Conservation (phyloP, 2,797 vertebrate species). For the Iguana delicatissima region DNA sequence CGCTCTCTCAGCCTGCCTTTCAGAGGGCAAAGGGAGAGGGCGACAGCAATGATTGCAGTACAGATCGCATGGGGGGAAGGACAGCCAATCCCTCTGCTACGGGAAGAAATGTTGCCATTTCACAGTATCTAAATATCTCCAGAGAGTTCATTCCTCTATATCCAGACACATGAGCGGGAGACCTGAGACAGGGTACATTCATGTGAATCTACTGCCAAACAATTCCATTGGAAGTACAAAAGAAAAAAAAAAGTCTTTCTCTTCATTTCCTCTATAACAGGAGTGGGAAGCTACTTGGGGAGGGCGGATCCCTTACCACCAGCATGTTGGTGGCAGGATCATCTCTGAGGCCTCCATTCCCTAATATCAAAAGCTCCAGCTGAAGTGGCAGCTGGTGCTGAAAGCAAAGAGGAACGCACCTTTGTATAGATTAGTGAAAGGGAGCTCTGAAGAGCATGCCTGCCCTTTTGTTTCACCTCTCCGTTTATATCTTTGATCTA, state of each 20-base stretch:
- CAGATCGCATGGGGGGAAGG: slow-evolving; percentile 46
- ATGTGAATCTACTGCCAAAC: neutral
- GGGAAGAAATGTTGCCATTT: slow-evolving; percentile 57
- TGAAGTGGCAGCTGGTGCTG: neutral
- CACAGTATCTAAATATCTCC: slow-evolving; percentile 47
- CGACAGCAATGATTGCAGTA: slow-evolving; percentile 49
- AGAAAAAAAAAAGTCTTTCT: neutral
- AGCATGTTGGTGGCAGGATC: neutral
- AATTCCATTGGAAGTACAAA: neutral
- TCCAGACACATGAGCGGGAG: neutral
- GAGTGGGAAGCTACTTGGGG: neutral
- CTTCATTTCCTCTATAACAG: neutral
- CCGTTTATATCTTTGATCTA: no score
- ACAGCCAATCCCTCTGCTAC: slow-evolving; percentile 30
- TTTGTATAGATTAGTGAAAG: no score
- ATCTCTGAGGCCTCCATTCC: no score
- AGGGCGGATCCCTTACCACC: neutral
- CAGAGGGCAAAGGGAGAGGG: slow-evolving; percentile 48
- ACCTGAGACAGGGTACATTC: no score
- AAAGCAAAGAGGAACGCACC: no score
- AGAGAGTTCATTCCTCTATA: slow-evolving; percentile 17
- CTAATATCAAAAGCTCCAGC: neutral
- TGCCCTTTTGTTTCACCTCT: no score
- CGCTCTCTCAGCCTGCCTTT: slow-evolving; percentile 62
- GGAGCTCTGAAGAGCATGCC: no score